Evolutionary conservation across 2,113 vertebrate species (phyloP).

Genomic region (Ciconia maguari): DNA sequence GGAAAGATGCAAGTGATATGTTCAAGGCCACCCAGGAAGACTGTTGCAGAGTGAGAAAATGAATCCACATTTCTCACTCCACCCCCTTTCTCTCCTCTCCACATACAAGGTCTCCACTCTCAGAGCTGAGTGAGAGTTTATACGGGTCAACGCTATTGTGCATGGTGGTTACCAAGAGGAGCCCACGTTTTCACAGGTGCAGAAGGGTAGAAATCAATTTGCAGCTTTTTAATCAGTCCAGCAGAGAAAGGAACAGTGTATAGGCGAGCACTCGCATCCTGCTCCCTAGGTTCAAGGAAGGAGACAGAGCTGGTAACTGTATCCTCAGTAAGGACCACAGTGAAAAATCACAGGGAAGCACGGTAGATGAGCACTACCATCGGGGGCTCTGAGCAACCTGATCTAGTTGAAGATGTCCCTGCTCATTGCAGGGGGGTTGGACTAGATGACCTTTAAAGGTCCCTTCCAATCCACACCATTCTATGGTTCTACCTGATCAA

Average conservation of each 20-base stretch:
- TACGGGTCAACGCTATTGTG: neutral
- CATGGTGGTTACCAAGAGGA: neutral
- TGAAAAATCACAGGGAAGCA: neutral
- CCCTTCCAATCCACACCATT: neutral
- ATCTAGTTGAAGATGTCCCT: neutral
- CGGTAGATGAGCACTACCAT: neutral
- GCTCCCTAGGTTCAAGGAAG: neutral
- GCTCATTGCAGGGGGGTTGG: neutral
- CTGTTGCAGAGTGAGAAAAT: neutral
- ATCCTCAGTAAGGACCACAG: neutral
- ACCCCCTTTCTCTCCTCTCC: neutral
- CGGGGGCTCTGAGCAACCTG: neutral
- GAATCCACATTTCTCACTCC: slow-evolving; percentile 5
- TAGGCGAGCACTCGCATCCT: neutral
- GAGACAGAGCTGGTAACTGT: neutral
- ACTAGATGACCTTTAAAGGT: neutral
- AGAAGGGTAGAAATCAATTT: neutral
- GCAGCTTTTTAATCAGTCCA: neutral
- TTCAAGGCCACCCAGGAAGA: slow-evolving; percentile 51
- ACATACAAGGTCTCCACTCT: neutral
- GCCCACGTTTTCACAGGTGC: neutral
- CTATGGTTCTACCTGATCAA: neutral
- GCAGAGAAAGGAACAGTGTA: neutral
- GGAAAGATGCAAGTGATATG: neutral
- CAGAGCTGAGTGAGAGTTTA: neutral